phyloP scores from a whole-genome alignment of 2,113 vertebrate species.

The Scytalopus superciliaris region DNA sequence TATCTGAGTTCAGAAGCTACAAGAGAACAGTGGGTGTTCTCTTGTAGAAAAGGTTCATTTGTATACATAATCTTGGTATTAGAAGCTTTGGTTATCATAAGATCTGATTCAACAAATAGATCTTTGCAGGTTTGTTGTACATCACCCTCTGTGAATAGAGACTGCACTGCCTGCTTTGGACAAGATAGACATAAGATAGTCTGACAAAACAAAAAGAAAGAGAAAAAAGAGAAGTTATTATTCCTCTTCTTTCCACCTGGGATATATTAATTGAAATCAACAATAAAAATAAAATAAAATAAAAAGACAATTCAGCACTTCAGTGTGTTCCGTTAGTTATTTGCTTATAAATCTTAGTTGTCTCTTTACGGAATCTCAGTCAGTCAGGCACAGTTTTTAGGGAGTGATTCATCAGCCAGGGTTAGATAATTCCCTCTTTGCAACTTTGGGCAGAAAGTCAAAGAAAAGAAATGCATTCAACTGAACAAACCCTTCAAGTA shows the following conservation, averaged over 20 bases:
- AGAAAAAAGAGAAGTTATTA: neutral
- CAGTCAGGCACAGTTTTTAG: neutral
- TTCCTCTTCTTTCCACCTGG: neutral
- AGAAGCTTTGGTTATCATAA: neutral
- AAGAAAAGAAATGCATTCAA: neutral
- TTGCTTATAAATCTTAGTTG: neutral
- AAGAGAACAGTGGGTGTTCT: neutral
- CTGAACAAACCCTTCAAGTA: neutral
- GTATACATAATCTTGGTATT: neutral
- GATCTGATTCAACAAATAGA: neutral
- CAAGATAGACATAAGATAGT: neutral
- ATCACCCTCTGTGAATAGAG: neutral
- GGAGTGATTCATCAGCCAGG: neutral
- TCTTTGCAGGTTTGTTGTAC: neutral
- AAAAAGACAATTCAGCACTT: rapidly evolving
- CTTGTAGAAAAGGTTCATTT: neutral
- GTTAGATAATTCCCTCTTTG: neutral
- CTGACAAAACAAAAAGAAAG: neutral
- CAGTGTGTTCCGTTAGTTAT: neutral
- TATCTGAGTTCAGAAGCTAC: neutral
- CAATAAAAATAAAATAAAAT: neutral
- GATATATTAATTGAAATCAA: neutral
- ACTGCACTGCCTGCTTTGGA: neutral
- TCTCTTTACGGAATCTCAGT: neutral
- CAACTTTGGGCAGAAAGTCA: neutral